Conservation (phyloP, 2,888 invertebrate genomes). For the Cheilosia soror region DNA sequence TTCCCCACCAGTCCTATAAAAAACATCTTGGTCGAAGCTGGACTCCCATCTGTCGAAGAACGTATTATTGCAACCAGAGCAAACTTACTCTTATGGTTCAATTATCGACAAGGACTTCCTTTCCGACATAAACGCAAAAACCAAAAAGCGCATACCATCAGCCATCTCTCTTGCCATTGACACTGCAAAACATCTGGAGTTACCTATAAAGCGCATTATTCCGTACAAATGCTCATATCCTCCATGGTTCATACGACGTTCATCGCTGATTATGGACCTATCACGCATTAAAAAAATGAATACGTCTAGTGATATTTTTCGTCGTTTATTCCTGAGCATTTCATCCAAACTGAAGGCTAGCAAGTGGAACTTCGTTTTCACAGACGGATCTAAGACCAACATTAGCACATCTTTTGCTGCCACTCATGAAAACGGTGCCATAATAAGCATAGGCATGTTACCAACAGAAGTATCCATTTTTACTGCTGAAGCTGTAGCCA, state of each 20-base stretch:
- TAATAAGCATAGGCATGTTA: not conserved
- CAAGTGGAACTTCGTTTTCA: not conserved
- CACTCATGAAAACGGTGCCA: not conserved
- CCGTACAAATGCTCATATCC: not conserved
- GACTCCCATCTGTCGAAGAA: too few relatives aligned
- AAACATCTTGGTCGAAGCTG: constrained; percentile 44
- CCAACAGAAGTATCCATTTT: not conserved
- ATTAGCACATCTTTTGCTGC: not conserved
- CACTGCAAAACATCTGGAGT: not conserved
- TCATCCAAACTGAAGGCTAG: not conserved
- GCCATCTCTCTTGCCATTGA: not conserved
- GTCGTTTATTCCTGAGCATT: not conserved
- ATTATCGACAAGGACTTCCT: not conserved
- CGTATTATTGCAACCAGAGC: too few relatives aligned
- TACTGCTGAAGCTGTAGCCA: too few relatives aligned
- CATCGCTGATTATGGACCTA: not conserved
- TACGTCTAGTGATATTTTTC: not conserved
- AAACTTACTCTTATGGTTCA: not conserved
- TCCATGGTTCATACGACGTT: not conserved
- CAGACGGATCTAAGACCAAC: constrained; percentile 2
- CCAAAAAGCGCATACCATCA: not conserved
- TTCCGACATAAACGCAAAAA: not conserved
- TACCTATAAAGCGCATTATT: not conserved
- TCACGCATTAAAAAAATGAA: not conserved
- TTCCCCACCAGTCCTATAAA: constrained; percentile 48